Conservation (phyloP, 1,140 invertebrate genomes). For the Coenobita brevimanus region DNA sequence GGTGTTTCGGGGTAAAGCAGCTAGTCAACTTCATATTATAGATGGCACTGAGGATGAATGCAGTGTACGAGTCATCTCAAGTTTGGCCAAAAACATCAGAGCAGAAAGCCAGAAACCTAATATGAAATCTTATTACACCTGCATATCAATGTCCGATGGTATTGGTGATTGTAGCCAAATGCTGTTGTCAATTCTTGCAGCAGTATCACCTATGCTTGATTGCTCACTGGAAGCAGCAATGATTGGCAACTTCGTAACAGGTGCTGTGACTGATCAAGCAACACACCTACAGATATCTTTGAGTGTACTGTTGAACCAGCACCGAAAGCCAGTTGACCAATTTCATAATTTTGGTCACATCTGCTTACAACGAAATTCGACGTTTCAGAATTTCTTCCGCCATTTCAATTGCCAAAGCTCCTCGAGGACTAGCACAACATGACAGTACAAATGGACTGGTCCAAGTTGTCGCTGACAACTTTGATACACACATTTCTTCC, state of each 20-base stretch:
- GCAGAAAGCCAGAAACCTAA: constrained; percentile 12
- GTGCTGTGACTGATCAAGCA: constrained; percentile 19
- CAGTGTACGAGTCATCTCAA: background rate
- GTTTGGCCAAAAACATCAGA: constrained; percentile 22
- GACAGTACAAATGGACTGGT: background rate
- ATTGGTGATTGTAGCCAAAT: constrained; percentile 19
- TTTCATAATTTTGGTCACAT: constrained; percentile 34
- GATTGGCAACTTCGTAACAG: constrained; percentile 15
- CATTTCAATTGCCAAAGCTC: constrained; percentile 6
- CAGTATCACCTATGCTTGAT: constrained; percentile 30
- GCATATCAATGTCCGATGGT: constrained; percentile 4
- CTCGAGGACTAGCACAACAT: background rate
- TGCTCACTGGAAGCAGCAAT: constrained; percentile 33
- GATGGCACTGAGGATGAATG: background rate
- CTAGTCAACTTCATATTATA: background rate
- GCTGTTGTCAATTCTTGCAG: constrained; percentile 22
- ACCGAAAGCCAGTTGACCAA: constrained; percentile 23
- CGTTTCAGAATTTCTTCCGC: constrained; percentile 23
- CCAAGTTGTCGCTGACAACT: constrained; percentile 5
- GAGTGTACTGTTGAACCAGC: constrained; percentile 29
- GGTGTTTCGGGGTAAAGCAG: background rate
- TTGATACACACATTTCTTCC: background rate
- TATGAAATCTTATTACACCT: constrained; percentile 3
- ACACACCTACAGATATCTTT: constrained; percentile 13
- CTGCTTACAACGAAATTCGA: constrained; percentile 24